Evolutionary conservation across 2,797 vertebrate species (phyloP).

Genomic region (Clarias laeviceps): DNA sequence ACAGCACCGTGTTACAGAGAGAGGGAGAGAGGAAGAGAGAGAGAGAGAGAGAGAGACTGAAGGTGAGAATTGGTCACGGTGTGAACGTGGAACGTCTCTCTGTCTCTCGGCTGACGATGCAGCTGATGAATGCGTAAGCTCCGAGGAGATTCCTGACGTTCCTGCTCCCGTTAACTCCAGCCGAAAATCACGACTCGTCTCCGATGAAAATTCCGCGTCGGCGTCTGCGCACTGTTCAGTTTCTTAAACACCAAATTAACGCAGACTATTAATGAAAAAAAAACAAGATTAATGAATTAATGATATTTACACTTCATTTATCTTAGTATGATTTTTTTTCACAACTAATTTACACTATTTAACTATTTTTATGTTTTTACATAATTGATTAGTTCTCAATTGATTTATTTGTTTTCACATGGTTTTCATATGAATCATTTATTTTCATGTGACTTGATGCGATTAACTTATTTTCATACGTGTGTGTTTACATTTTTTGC

Average conservation of each 20-base stretch:
- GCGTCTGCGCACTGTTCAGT: background rate
- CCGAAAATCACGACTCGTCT: constrained; percentile 22
- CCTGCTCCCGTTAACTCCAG: constrained; percentile 32
- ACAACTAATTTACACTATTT: too few species aligned
- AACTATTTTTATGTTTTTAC: too few species aligned
- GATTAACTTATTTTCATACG: background rate
- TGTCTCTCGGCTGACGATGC: constrained; percentile 46
- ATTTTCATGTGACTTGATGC: background rate
- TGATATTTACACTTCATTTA: background rate
- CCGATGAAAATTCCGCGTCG: background rate
- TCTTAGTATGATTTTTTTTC: background rate
- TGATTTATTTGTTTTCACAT: background rate
- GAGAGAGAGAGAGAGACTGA: constrained; percentile 8
- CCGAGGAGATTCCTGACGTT: constrained; percentile 29
- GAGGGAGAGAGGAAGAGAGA: background rate
- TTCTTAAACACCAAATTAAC: background rate
- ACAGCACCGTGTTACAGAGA: constrained; percentile 34
- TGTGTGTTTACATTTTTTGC: background rate
- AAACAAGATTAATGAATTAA: background rate
- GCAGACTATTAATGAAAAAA: background rate
- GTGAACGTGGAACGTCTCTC: constrained; percentile 50
- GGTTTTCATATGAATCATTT: background rate
- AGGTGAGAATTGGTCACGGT: constrained; percentile 36
- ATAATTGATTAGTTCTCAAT: background rate
- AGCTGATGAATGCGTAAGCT: constrained; percentile 36